A percentile compares a stretch with the other conserved stretches of the same genome.
Conservation (phyloP, 2,797 vertebrate genomes). For the Tachyglossus aculeatus region DNA sequence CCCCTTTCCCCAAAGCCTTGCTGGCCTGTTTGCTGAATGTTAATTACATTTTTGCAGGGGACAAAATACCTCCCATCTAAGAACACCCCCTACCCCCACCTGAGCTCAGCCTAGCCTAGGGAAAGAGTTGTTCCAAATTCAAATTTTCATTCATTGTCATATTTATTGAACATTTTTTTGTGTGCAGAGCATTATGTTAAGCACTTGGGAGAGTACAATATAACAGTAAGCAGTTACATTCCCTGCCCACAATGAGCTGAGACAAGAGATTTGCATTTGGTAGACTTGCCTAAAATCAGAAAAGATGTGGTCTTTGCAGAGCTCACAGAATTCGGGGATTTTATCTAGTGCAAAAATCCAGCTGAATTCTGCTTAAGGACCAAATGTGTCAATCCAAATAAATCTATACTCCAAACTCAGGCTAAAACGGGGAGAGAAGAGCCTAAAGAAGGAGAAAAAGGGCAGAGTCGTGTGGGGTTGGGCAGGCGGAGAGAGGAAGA, state of each 20-base stretch:
- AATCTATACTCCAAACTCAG: conserved; percentile 20
- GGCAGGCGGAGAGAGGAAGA: conserved; percentile 34
- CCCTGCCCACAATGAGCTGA: too few species aligned
- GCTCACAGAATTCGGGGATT: conserved; percentile 6
- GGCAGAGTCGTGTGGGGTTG: neutral
- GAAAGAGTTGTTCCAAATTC: conserved; percentile 43
- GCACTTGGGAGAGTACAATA: too few species aligned
- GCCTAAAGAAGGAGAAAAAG: neutral
- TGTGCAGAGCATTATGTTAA: too few species aligned
- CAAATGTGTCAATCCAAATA: conserved; percentile 36
- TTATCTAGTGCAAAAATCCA: conserved; percentile 21
- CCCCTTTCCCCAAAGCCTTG: too few species aligned
- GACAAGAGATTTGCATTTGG: conserved; percentile 3
- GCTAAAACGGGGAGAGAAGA: neutral
- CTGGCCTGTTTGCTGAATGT: too few species aligned
- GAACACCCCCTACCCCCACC: too few species aligned
- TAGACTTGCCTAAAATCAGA: conserved; percentile 6
- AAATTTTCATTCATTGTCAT: too few species aligned
- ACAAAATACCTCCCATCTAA: too few species aligned
- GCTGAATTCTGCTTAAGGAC: conserved; percentile 36
- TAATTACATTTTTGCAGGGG: too few species aligned
- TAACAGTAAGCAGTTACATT: too few species aligned
- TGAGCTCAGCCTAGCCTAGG: too few species aligned
- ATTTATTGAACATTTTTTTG: too few species aligned
- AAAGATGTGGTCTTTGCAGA: conserved; percentile 2